phyloP scores from a whole-genome alignment of 2,797 vertebrate genomes.

The Triplophysa yarkandensis region DNA sequence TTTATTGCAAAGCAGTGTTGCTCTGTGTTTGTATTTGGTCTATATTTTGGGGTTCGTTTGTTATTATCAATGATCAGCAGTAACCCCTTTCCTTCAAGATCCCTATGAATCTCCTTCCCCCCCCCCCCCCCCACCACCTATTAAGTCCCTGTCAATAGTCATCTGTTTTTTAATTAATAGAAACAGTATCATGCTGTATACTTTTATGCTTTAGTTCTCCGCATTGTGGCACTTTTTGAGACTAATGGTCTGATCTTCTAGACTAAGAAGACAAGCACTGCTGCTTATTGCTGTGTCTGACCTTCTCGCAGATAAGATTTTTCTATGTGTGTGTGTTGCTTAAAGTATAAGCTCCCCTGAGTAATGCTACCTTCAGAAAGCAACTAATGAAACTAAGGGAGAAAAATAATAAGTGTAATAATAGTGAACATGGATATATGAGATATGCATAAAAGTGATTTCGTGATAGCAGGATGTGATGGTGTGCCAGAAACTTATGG shows the following conservation, averaged over 20 bases:
- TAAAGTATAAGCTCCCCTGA: neutral
- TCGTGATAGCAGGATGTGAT: neutral
- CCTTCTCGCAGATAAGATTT: neutral
- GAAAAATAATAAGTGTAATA: neutral
- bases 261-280: neutral
- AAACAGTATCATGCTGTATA: constrained; percentile 7
- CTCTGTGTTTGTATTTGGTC: neutral
- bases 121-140: neutral
- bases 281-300: neutral
- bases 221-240: neutral
- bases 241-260: neutral
- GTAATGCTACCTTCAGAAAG: neutral
- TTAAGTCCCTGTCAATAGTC: neutral
- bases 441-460: neutral
- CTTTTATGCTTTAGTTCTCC: neutral
- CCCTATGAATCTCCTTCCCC: neutral
- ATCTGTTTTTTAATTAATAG: constrained; percentile 27
- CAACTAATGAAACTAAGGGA: neutral
- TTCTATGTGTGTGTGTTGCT: neutral
- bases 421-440: neutral
- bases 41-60: neutral
- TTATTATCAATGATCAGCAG: neutral
- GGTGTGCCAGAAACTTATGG: neutral
- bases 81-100: neutral
- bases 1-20: neutral